Conservation (phyloP, 92 coral and sea anemone species). For the Isaurus tuberculatus region DNA sequence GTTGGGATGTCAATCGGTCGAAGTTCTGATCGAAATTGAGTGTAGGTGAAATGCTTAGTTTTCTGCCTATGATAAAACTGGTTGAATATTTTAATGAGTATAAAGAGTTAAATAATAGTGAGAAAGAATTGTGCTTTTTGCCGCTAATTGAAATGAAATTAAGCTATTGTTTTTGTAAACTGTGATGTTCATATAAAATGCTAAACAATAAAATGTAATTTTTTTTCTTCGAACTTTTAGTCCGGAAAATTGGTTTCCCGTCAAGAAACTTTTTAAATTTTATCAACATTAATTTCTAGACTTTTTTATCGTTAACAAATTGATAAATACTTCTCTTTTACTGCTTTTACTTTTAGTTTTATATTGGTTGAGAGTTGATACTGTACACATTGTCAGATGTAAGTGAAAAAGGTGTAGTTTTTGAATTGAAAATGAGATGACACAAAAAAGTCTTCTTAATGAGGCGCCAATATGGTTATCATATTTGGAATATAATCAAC, state of each 20-base stretch:
- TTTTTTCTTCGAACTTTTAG: neutral
- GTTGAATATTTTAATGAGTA: neutral
- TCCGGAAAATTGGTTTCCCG: neutral
- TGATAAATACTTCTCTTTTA: neutral
- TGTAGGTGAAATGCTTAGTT: neutral
- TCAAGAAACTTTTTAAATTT: neutral
- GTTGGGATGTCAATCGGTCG: neutral
- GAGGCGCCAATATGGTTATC: slow-evolving; percentile 32
- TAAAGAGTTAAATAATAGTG: neutral
- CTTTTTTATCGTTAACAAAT: neutral
- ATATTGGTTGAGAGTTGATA: neutral
- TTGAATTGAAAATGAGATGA: neutral
- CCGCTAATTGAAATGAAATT: neutral
- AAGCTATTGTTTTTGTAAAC: neutral
- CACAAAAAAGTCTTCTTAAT: neutral
- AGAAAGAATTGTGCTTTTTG: neutral
- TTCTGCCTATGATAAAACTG: neutral
- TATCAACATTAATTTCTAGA: neutral
- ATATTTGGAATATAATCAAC: neutral
- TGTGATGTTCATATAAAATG: neutral
- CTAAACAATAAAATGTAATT: too few species aligned
- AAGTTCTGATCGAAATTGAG: neutral
- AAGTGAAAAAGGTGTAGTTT: neutral
- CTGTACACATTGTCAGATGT: neutral
- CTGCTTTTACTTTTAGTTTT: too few species aligned